phyloP scores from a whole-genome alignment of 2,888 invertebrate species.

The Drosophila peninsularis region DNA sequence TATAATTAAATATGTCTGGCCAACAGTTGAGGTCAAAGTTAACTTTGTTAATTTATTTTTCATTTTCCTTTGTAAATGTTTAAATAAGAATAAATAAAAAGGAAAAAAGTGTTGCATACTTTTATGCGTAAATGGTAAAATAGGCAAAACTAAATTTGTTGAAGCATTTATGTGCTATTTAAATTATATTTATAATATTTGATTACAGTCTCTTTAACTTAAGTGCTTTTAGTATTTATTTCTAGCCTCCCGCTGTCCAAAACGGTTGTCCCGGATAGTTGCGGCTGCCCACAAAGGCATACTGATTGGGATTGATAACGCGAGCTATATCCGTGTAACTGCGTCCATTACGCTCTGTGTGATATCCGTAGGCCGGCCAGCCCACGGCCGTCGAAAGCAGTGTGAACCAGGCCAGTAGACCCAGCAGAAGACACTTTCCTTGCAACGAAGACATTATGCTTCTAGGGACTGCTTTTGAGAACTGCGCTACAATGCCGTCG shows the following conservation, averaged over 20 bases:
- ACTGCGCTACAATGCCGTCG: constrained; percentile 45
- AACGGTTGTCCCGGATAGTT: constrained; percentile 87
- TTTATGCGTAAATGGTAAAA: neutral
- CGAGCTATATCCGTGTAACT: constrained; percentile 90
- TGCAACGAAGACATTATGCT: constrained; percentile 45
- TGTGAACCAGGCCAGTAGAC: constrained; percentile 34
- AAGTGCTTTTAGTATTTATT: neutral
- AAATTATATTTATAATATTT: too few relatives aligned
- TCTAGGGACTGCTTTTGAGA: constrained; percentile 32
- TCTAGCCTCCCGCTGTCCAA: constrained; percentile 83
- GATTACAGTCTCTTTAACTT: neutral
- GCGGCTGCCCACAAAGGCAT: constrained; percentile 85
- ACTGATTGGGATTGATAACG: constrained; percentile 87
- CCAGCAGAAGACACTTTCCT: constrained; percentile 26
- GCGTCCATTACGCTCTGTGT: constrained; percentile 81
- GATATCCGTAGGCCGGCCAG: constrained; percentile 35
- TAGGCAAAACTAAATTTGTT: too few relatives aligned
- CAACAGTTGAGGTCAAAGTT: too few relatives aligned
- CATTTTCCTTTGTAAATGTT: neutral
- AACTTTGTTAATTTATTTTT: neutral
- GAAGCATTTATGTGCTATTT: neutral
- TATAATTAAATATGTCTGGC: neutral
- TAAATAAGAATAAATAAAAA: neutral
- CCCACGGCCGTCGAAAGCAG: constrained; percentile 24
- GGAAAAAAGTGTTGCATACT: neutral